These are phyloP conservation scores for Agelas oroides DNA, from an alignment of 37 sponge, comb jelly and placozoan genomes.

Conservation along the genomic window DNA sequence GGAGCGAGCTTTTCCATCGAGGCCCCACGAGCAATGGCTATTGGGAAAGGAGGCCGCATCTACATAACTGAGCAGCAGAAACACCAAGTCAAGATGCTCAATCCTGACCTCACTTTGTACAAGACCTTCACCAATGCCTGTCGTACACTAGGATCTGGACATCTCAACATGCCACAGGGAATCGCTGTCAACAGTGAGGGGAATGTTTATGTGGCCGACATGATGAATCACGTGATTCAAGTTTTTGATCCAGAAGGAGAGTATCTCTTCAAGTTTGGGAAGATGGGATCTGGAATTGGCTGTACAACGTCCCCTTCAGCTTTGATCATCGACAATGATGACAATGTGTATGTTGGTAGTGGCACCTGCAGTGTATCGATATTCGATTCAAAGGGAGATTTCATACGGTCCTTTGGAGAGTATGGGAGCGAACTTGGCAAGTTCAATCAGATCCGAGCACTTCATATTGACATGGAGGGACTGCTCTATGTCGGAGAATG, in stretches of 20 bases:
- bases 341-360: neutral
- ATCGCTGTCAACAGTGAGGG: constrained; percentile 15
- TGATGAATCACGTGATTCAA: constrained; percentile 17
- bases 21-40: constrained; percentile 8
- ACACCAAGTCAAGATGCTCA: neutral
- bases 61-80: constrained; percentile 19
- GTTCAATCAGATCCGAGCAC: neutral
- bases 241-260: constrained; percentile 16
- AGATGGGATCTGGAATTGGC: neutral
- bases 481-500: constrained; percentile 13
- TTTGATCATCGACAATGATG: neutral
- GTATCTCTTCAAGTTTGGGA: neutral
- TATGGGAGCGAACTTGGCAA: constrained; percentile 18
- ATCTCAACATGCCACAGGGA: constrained; percentile 35
- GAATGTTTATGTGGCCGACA: constrained; percentile 9
- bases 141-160: constrained; percentile 10
- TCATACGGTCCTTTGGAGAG: neutral
- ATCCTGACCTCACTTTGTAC: constrained; percentile 5
- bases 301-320: neutral
- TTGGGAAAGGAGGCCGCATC: neutral
- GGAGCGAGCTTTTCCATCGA: neutral
- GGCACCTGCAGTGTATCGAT: neutral
- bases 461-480: neutral
- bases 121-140: constrained; percentile 12
- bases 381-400: constrained; percentile 1